Conservation (phyloP, 2,113 vertebrate species). For the Hassar affinis region DNA sequence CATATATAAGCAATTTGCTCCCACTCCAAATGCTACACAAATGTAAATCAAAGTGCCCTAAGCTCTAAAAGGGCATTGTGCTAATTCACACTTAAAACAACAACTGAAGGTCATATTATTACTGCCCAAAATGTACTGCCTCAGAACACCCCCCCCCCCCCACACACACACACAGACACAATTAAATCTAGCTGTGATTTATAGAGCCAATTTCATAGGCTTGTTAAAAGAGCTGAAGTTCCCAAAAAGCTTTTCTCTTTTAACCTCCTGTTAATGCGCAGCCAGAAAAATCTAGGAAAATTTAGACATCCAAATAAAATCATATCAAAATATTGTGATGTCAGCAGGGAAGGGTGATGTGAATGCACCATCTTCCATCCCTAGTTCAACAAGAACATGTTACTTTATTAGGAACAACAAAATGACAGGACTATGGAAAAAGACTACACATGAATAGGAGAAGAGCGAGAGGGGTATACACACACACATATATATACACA, state of each 20-base stretch:
- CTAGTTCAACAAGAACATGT: no score
- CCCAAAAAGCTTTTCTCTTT: neutral
- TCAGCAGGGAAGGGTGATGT: no score
- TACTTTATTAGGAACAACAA: no score
- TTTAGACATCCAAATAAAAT: neutral
- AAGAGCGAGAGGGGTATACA: no score
- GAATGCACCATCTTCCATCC: no score
- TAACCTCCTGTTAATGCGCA: neutral
- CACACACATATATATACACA: no score
- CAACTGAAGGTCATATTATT: neutral
- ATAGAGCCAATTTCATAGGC: neutral
- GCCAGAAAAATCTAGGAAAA: neutral
- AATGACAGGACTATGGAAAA: no score
- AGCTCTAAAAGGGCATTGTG: neutral
- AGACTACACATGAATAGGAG: no score
- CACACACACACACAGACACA: conserved; percentile 19
- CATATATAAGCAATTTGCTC: neutral
- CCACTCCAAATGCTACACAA: neutral
- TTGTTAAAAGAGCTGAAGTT: neutral
- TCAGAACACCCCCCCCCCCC: neutral
- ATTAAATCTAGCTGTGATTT: neutral
- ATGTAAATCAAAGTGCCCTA: neutral
- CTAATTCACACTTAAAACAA: neutral
- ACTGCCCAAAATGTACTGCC: neutral
- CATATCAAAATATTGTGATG: no score